These are phyloP conservation scores for Crocidura indochinensis DNA, from an alignment of 2,797 vertebrate species.

Conservation along the genomic window DNA sequence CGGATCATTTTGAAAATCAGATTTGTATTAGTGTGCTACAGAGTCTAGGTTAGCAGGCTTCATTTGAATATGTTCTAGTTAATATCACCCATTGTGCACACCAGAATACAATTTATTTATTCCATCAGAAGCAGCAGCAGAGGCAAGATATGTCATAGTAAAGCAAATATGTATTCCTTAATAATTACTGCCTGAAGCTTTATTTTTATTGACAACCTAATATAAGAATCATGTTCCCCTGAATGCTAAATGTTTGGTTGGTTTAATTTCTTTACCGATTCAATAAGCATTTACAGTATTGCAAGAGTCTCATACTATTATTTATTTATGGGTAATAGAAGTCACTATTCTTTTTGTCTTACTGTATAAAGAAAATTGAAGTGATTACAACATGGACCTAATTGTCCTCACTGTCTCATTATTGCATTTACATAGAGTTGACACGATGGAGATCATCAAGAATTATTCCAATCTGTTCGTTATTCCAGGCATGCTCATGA, in stretches of 20 bases:
- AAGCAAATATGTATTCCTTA: conserved; percentile 28
- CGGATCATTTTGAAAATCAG: conserved; percentile 33
- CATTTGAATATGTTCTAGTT: conserved; percentile 63
- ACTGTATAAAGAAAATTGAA: conserved; percentile 54
- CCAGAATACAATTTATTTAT: conserved; percentile 52
- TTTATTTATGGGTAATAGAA: conserved; percentile 65
- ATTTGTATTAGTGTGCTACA: conserved; percentile 4
- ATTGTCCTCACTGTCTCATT: conserved; percentile 48
- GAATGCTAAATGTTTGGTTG: conserved; percentile 52
- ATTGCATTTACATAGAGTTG: background rate
- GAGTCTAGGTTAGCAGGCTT: conserved; percentile 43
- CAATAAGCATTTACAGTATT: conserved; percentile 63
- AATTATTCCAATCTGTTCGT: background rate
- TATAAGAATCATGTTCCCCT: conserved; percentile 57
- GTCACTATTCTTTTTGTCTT: conserved; percentile 50
- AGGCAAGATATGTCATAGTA: background rate
- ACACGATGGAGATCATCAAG: conserved; percentile 13
- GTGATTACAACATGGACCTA: conserved; percentile 32
- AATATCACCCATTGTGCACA: conserved; percentile 51
- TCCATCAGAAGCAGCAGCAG: conserved; percentile 14
- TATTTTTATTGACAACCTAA: conserved; percentile 58
- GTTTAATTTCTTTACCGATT: conserved; percentile 60
- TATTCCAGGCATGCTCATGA: conserved; percentile 5
- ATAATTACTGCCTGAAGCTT: conserved; percentile 62
- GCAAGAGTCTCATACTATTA: conserved; percentile 29